Conservation (phyloP, 2,113 vertebrate species). For the Oceanodroma tethys region DNA sequence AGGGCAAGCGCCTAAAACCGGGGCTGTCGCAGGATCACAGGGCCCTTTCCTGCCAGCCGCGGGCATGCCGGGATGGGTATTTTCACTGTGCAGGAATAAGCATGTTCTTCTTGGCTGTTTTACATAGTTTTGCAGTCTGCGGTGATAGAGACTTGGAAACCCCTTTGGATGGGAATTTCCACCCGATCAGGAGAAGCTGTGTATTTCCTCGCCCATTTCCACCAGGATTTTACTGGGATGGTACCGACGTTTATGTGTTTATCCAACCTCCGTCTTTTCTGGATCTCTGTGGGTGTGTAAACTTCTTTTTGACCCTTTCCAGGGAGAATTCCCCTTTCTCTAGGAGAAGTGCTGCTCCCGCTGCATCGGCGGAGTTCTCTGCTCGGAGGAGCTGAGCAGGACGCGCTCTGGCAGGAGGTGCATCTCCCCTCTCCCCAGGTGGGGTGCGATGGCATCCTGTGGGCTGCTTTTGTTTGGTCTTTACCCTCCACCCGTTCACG, state of each 20-base stretch:
- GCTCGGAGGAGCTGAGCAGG: too few species aligned
- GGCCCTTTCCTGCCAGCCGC: not conserved
- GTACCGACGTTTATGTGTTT: not conserved
- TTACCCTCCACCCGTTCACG: not conserved
- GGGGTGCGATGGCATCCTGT: not conserved
- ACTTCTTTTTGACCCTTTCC: not conserved
- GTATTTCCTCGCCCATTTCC: not conserved
- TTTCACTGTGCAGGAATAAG: not conserved
- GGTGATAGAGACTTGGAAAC: not conserved
- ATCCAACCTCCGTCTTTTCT: not conserved
- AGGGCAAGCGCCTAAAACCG: fast-evolving
- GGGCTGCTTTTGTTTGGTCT: not conserved
- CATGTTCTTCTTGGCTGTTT: not conserved
- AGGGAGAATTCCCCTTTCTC: not conserved
- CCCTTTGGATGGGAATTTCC: not conserved
- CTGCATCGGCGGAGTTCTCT: fast-evolving
- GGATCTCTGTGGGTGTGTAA: not conserved
- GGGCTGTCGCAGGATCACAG: not conserved
- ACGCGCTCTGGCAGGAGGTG: not conserved
- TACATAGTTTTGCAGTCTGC: not conserved
- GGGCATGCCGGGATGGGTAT: not conserved
- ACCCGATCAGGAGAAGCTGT: not conserved
- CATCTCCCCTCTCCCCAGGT: not conserved
- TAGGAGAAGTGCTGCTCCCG: not conserved
- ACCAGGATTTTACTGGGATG: not conserved